Evolutionary conservation across 2,113 vertebrate species (phyloP).

Genomic region (Mustela nigripes): DNA sequence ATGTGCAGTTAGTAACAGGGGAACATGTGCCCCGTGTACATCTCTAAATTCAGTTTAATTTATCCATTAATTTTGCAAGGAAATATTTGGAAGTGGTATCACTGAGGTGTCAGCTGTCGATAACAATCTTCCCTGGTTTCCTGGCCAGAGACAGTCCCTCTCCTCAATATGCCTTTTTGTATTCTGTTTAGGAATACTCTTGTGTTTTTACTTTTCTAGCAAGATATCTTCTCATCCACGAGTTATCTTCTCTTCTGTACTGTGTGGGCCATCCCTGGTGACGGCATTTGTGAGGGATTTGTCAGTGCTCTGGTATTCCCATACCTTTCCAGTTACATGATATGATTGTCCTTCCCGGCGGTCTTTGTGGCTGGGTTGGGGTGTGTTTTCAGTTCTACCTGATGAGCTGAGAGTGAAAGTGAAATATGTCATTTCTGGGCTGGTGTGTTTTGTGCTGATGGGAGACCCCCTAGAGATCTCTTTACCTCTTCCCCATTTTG

Average conservation of each 20-base stretch:
- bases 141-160: background rate
- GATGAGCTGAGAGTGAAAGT: background rate
- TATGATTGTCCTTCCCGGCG: background rate
- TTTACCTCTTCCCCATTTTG: background rate
- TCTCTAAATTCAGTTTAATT: background rate
- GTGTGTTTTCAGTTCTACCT: background rate
- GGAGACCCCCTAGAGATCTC: background rate
- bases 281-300: background rate
- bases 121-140: background rate
- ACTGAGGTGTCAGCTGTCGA: background rate
- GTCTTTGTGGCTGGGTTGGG: background rate
- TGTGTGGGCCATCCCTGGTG: too few species aligned
- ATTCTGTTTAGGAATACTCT: background rate
- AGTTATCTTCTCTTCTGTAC: background rate
- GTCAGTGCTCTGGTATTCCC: background rate
- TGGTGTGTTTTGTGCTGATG: too few species aligned
- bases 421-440: too few species aligned
- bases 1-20: background rate
- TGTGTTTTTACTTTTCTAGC: fast-evolving
- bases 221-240: fast-evolving
- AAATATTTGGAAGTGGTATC: background rate
- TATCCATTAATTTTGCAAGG: background rate
- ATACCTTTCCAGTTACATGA: background rate
- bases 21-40: background rate
- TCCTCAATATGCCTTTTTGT: background rate